phyloP scores from a whole-genome alignment of 1,140 invertebrate species.

The Brachionus angularis region DNA sequence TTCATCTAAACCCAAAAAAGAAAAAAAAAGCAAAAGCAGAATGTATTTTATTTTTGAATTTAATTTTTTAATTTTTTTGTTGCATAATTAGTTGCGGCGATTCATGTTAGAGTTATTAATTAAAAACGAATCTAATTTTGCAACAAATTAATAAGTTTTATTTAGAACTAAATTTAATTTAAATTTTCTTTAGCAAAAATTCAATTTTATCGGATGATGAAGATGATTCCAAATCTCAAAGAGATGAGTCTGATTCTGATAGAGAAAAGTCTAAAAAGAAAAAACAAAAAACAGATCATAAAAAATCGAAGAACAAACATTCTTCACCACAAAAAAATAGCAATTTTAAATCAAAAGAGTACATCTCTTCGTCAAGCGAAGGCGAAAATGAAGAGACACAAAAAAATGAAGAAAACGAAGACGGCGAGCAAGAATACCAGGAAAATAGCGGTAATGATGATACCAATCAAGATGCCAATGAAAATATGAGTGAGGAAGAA shows the following conservation, averaged over 20 bases:
- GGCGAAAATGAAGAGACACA: conserved; percentile 50
- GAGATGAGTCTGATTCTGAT: background rate
- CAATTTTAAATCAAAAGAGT: conserved; percentile 41
- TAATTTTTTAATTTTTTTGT: background rate
- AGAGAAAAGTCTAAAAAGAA: conserved; percentile 55
- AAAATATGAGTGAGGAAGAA: conserved; percentile 46
- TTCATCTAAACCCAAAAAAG: background rate
- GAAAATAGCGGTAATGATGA: conserved; percentile 44
- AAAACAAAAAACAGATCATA: conserved; percentile 35
- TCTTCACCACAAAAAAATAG: conserved; percentile 45
- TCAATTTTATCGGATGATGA: conserved; percentile 11
- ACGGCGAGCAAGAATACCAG: conserved; percentile 47
- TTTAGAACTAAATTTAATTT: background rate
- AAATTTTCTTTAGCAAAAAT: conserved; percentile 26
- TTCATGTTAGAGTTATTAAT: background rate
- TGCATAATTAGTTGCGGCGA: background rate
- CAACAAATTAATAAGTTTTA: background rate
- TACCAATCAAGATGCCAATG: conserved; percentile 46
- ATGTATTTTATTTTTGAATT: conserved; percentile 1
- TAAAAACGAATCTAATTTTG: background rate
- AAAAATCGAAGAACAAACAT: conserved; percentile 46
- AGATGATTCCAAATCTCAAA: background rate
- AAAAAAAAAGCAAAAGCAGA: conserved; percentile 28
- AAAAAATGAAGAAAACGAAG: conserved; percentile 47
- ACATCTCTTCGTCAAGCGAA: conserved; percentile 31